Percentiles rank a stretch among this genome's conserved stretches.
Conservation (phyloP, 2,113 vertebrate genomes). For the Corythoichthys haematopterus region DNA sequence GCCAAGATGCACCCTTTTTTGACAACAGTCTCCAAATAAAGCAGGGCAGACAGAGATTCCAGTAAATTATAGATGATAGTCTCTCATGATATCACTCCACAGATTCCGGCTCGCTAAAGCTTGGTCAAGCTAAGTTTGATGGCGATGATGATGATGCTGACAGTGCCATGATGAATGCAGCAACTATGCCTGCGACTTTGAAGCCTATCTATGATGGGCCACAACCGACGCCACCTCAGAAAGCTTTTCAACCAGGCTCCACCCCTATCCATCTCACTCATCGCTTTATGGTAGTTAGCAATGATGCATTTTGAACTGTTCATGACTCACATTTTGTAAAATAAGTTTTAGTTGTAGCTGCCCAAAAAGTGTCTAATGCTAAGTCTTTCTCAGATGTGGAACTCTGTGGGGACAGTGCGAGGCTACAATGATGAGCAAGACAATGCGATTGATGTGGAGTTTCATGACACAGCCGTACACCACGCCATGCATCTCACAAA, state of each 20-base stretch:
- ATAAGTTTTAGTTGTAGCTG: neutral
- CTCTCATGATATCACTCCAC: neutral
- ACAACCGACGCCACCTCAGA: constrained; percentile 83
- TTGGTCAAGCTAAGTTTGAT: constrained; percentile 56
- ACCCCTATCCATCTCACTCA: constrained; percentile 88
- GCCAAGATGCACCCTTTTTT: no score
- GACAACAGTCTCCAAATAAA: no score
- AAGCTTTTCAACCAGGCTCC: constrained; percentile 88
- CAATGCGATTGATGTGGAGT: constrained; percentile 92
- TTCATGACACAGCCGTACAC: constrained; percentile 89
- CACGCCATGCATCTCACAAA: constrained; percentile 92
- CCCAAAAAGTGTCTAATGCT: accelerated
- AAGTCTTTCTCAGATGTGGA: constrained; percentile 81
- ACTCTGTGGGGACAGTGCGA: constrained; percentile 87
- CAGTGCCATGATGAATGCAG: constrained; percentile 46
- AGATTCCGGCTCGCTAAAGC: constrained; percentile 79
- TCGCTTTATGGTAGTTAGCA: constrained; percentile 84
- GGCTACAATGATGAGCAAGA: constrained; percentile 95
- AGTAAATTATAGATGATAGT: no score
- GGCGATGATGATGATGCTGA: constrained; percentile 54
- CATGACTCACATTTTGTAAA: neutral
- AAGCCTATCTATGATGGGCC: constrained; percentile 82
- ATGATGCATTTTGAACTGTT: neutral
- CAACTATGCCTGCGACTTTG: constrained; percentile 38
- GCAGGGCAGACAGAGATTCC: no score